These are phyloP conservation scores for Priocnemis perturbator DNA, from an alignment of 2,888 invertebrate genomes.

Conservation along the genomic window DNA sequence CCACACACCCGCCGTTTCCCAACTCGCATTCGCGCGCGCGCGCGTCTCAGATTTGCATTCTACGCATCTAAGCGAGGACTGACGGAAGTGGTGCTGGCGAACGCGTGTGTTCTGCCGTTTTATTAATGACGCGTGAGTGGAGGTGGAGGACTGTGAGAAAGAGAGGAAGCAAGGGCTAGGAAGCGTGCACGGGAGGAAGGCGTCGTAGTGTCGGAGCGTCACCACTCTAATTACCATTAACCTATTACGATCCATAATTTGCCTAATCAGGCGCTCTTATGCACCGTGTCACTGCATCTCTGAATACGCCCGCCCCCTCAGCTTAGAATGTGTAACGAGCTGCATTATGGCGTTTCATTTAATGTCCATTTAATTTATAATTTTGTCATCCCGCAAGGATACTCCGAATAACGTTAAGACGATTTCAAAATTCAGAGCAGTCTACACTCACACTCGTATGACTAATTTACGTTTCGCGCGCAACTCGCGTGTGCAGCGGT, in stretches of 20 bases:
- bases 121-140: constrained; percentile 58
- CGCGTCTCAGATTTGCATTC: constrained; percentile 51
- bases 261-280: constrained; percentile 46
- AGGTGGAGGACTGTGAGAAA: constrained; percentile 34
- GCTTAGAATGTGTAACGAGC: too few relatives aligned
- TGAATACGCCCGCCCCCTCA: constrained; percentile 11
- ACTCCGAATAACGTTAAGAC: constrained; percentile 28
- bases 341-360: background rate
- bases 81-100: constrained; percentile 6
- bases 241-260: constrained; percentile 57
- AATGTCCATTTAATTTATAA: constrained; percentile 5
- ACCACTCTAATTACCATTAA: constrained; percentile 52
- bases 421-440: constrained; percentile 19
- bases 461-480: constrained; percentile 10
- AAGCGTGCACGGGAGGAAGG: constrained; percentile 5
- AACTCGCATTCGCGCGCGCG: constrained; percentile 19
- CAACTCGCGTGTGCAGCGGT: background rate
- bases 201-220: constrained; percentile 23
- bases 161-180: too few relatives aligned
- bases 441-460: constrained; percentile 21
- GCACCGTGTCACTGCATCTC: constrained; percentile 17
- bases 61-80: constrained; percentile 44
- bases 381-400: constrained; percentile 9
- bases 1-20: constrained; percentile 26
- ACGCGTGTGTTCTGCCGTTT: constrained; percentile 42